These are phyloP conservation scores for Gallirallus australis DNA, from an alignment of 2,797 vertebrate species.

Conservation along the genomic window DNA sequence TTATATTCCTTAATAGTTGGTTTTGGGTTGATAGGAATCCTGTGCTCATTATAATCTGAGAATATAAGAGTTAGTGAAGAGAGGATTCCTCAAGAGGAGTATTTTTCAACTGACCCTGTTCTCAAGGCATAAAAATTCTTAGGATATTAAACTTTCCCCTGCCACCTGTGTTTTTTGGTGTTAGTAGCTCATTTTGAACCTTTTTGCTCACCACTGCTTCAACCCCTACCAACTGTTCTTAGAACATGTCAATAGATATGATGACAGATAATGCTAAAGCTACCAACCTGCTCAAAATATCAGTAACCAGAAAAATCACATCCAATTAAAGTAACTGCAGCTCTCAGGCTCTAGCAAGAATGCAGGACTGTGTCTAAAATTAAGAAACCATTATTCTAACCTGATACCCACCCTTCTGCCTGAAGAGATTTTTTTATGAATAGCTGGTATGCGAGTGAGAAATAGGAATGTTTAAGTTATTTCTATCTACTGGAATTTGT, in stretches of 20 bases:
- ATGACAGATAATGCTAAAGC: constrained; percentile 43
- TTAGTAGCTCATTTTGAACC: constrained; percentile 23
- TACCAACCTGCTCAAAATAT: constrained; percentile 16
- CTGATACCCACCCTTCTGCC: background rate
- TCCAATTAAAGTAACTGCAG: constrained; percentile 37
- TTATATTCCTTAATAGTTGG: constrained; percentile 40
- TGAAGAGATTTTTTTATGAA: constrained; percentile 41
- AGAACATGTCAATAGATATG: background rate
- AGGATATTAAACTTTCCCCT: background rate
- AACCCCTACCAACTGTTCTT: background rate
- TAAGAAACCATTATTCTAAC: constrained; percentile 14
- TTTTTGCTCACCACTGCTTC: background rate
- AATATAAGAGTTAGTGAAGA: constrained; percentile 4
- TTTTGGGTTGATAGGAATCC: constrained; percentile 39
- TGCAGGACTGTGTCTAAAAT: constrained; percentile 42
- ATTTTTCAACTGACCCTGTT: constrained; percentile 50
- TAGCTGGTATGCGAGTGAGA: background rate
- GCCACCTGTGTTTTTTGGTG: background rate
- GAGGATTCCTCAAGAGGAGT: background rate
- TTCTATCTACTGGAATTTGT: background rate
- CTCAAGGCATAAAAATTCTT: constrained; percentile 6
- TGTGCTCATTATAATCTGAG: constrained; percentile 45
- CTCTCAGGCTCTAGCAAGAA: constrained; percentile 2
- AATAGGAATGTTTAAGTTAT: constrained; percentile 18
- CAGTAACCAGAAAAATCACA: constrained; percentile 44